Conservation (phyloP, 30 jellyfish, hydroid and myxozoan species). For the Aurelia sp. region DNA sequence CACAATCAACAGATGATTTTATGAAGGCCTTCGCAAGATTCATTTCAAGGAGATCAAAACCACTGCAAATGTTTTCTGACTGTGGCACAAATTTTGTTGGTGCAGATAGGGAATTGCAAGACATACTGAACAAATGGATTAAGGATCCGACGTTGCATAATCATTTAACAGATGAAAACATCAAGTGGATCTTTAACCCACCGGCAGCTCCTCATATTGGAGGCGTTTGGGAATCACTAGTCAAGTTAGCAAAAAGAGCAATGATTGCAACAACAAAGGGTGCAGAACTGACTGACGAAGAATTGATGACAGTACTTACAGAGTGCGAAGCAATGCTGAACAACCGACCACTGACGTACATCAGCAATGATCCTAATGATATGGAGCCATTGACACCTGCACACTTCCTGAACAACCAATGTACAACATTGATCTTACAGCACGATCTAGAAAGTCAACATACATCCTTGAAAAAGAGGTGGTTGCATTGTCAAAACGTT, state of each 20-base stretch:
- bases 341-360: slow-evolving; percentile 43
- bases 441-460: slow-evolving; percentile 22
- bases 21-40: slow-evolving; percentile 32
- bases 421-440: slow-evolving; percentile 24
- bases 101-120: not conserved
- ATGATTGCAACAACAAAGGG: slow-evolving; percentile 16
- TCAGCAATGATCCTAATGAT: slow-evolving; percentile 28
- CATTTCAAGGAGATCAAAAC: slow-evolving; percentile 33
- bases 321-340: slow-evolving; percentile 36
- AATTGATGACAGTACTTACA: slow-evolving; percentile 28
- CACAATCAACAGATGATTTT: slow-evolving; percentile 37
- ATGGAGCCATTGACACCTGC: slow-evolving; percentile 42
- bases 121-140: slow-evolving; percentile 13
- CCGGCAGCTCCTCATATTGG: slow-evolving; percentile 51
- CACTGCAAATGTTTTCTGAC: slow-evolving; percentile 27
- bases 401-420: slow-evolving; percentile 1
- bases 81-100: slow-evolving; percentile 22
- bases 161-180: slow-evolving; percentile 24
- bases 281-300: slow-evolving; percentile 35
- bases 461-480: no score
- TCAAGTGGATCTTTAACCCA: slow-evolving; percentile 44
- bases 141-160: slow-evolving; percentile 13
- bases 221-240: slow-evolving; percentile 53
- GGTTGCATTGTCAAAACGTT: not conserved
- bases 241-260: slow-evolving; percentile 35